Evolutionary conservation across 2,888 invertebrate species (phyloP), one percentile per base, ranked within the genome.

Genomic region (Saturnia pavonia): DNA sequence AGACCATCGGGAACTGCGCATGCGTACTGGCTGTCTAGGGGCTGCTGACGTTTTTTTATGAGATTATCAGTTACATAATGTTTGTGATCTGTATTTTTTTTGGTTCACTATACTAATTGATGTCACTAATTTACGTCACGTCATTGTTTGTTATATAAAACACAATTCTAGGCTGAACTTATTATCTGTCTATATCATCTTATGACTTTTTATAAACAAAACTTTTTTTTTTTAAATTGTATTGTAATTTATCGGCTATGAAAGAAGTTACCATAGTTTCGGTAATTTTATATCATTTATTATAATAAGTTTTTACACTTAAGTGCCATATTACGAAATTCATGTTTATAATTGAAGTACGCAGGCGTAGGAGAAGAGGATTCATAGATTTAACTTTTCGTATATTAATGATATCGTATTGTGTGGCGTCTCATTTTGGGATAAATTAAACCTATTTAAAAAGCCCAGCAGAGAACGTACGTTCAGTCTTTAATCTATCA

Each of bases 321-420:
- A 74, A 74, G 80, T 80, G 80, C 80, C 80, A 80, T 80, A 80
- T 74, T 71, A 74, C 74, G 74, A 75, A 74, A 79, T 79, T 73
- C 75, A 78, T 73, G 45, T 73, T 42, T 69, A 68, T 60, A 27
- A 27, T 60, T 60, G 57, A 60, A 27, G 27, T 11, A 4, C 25
- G 3, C 57, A 27, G 57, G 14, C 27, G 14, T 60, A 14, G 9
- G 57, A 60, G 25, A 60, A 60, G 14, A 14, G 25, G 2, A 34
- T 34, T 34, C 34, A 34, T 34, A 34, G 34, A 34, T 34, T 34
- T 34, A 4, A 34, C 34, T 34, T 34, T 34, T 34, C 34, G 6
- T n/a, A n/a, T n/a, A n/a, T n/a, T n/a, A n/a, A n/a, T n/a, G n/a
- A n/a, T n/a, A n/a, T n/a, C n/a, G 6, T 34, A 34, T 34, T 4